phyloP scores from a whole-genome alignment of 2,888 invertebrate species.

The Keiferia lycopersicella region DNA sequence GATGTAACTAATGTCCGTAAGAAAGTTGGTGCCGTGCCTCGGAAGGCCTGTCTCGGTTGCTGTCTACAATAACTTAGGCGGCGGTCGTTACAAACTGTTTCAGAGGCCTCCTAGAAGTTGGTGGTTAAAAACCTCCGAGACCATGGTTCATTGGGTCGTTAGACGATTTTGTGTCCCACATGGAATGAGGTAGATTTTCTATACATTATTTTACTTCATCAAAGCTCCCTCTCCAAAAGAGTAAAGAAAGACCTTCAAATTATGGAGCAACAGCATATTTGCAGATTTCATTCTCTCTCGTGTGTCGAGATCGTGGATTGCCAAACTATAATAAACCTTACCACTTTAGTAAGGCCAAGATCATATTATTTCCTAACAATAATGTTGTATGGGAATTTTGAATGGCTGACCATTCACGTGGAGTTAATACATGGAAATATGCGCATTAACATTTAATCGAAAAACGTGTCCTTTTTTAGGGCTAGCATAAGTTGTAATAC shows the following conservation, averaged over 20 bases:
- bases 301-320: constrained; percentile 7
- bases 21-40: neutral
- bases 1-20: neutral
- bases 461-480: neutral
- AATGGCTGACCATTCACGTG: neutral
- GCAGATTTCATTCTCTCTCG: constrained; percentile 1
- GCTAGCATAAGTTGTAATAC: too few relatives aligned
- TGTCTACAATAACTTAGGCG: too few relatives aligned
- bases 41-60: too few relatives aligned
- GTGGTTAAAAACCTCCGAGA: too few relatives aligned
- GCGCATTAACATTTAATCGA: neutral
- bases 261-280: constrained; percentile 13
- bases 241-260: neutral
- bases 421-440: neutral
- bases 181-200: too few relatives aligned
- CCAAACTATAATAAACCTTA: constrained; percentile 9
- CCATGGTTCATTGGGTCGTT: too few relatives aligned
- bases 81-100: too few relatives aligned
- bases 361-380: neutral
- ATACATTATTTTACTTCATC: neutral
- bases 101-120: too few relatives aligned
- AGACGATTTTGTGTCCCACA: too few relatives aligned
- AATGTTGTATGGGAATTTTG: neutral
- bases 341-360: neutral
- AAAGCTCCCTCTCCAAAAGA: neutral